These are phyloP conservation scores for Gymnoscopelus microlampas DNA, from an alignment of 2,797 vertebrate species.

Conservation along the genomic window DNA sequence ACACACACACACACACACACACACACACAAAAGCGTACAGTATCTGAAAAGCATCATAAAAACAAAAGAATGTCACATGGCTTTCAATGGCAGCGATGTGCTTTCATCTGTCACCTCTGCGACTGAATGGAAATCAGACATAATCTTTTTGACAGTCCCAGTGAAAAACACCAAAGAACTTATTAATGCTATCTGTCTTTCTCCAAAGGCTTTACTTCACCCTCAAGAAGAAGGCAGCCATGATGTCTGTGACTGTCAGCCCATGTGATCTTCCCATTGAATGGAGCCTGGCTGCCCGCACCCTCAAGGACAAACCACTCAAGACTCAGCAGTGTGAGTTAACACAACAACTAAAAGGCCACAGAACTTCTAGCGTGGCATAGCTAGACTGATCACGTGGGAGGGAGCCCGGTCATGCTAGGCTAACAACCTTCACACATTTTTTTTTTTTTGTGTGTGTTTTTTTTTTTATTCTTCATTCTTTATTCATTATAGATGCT, in stretches of 20 bases:
- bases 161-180: conserved; percentile 34
- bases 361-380: background rate
- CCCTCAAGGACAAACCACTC: conserved; percentile 79
- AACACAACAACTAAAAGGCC: conserved; percentile 11
- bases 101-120: conserved; percentile 44
- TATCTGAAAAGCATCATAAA: conserved; percentile 33
- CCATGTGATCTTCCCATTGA: conserved; percentile 87
- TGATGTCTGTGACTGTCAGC: conserved; percentile 85
- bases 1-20: too few species aligned
- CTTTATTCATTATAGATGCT: too few species aligned
- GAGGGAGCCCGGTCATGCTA: too few species aligned
- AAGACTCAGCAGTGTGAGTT: conserved; percentile 83
- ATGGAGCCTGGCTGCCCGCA: conserved; percentile 84
- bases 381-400: too few species aligned
- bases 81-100: conserved; percentile 24
- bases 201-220: conserved; percentile 85
- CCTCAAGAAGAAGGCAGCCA: conserved; percentile 80
- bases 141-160: conserved; percentile 49
- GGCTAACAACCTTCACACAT: too few species aligned
- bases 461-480: too few species aligned
- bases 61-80: conserved; percentile 39
- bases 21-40: background rate
- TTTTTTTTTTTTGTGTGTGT: too few species aligned
- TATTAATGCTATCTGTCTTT: conserved; percentile 32
- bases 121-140: conserved; percentile 49